A percentile compares a stretch with the other conserved stretches of the same genome.
Evolutionary conservation across 2,113 vertebrate genomes (phyloP).

Genomic region (Caracal caracal): DNA sequence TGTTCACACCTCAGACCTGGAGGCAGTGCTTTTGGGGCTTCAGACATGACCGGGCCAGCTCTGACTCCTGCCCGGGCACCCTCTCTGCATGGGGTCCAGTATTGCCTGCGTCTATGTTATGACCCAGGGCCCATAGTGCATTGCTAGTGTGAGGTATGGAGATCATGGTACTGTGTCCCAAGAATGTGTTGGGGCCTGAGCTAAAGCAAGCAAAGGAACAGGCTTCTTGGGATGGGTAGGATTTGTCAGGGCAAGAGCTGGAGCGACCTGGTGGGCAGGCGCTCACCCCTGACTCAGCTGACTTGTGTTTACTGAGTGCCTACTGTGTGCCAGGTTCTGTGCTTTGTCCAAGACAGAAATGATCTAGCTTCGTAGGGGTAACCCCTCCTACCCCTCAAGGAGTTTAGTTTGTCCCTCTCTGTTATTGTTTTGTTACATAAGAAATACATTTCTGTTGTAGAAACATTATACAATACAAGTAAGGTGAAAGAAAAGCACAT

Average conservation of each 20-base stretch:
- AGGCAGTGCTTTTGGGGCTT: not conserved
- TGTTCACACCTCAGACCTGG: not conserved
- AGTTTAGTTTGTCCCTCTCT: not conserved
- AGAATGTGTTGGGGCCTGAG: not conserved
- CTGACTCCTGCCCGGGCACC: not conserved
- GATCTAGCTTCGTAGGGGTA: not conserved
- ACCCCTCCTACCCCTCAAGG: not conserved
- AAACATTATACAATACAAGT: slow-evolving; percentile 54
- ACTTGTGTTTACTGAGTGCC: not conserved
- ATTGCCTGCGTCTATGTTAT: not conserved
- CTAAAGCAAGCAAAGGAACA: slow-evolving; percentile 2
- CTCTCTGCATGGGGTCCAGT: not conserved
- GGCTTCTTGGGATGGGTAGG: not conserved
- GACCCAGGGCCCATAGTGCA: not conserved
- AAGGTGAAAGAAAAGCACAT: slow-evolving; percentile 44
- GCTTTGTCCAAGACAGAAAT: slow-evolving; percentile 27
- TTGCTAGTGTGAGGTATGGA: not conserved
- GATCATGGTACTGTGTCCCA: not conserved
- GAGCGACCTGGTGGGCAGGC: not conserved
- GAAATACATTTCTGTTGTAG: slow-evolving; percentile 34
- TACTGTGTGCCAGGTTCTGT: not conserved
- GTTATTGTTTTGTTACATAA: slow-evolving; percentile 57
- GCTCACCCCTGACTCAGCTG: not conserved
- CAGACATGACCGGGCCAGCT: not conserved
- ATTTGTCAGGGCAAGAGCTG: not conserved